Evolutionary conservation across 37 sponge, comb jelly and placozoan species (phyloP), one percentile per base, ranked within the genome.

Genomic region (Dysidea cf. avara): DNA sequence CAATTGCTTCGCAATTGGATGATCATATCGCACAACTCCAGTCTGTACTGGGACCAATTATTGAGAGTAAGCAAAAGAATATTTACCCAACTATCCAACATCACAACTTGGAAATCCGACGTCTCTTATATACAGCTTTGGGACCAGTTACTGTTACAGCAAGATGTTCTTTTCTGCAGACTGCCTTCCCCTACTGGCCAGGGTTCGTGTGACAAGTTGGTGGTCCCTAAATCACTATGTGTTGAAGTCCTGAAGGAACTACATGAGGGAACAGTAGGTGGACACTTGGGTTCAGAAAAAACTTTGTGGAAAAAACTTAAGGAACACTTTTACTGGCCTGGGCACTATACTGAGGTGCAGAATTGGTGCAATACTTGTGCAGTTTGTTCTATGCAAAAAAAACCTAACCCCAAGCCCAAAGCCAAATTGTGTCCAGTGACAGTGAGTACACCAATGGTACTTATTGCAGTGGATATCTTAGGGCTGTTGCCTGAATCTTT

Each of bases 321-420:
- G 54, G 54, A 69, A 35, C 30, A 4, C 18, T 30, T 20, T 39
- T 66, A 66, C 38, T 68, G 69, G 69, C 69, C 51, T 29, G 69
- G 69, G 3, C 53, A 50, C 32, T 50, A 24, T 13, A 39, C 3
- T 20, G 69, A 46, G 46, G 69, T 68, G 16, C 32, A 68, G 29
- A 3, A 47, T 4, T 68, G 22, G 50, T 50, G 50, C 13, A 40
- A 21, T 18, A 46, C 36, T 20, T 68, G 69, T 29, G 28, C 69
- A 24, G 16, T 46, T 20, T 68, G 69, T 46, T 9, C 69, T 12
- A 68, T 22, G 21, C n/a, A n/a, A n/a, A n/a, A n/a, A n/a, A n/a
- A n/a, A n/a, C n/a, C n/a, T n/a, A n/a, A n/a, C n/a, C n/a, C n/a
- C n/a, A n/a, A n/a, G n/a, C n/a, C n/a, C n/a, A n/a, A n/a, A n/a